Evolutionary conservation across 2,113 vertebrate species (phyloP).

Genomic region (Erythrocebus patas): DNA sequence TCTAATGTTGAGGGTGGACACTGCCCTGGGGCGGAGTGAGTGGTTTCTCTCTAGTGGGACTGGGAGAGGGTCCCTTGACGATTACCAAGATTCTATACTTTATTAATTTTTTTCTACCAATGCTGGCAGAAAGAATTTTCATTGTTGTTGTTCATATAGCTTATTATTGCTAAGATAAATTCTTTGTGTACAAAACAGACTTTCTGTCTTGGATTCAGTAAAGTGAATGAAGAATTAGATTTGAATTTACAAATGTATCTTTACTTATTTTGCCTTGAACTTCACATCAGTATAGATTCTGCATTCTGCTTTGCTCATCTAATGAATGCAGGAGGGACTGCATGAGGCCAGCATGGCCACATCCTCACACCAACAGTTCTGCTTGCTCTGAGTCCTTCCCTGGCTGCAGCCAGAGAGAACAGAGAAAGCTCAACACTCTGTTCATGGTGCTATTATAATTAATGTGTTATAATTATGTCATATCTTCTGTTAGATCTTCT

Average conservation of each 20-base stretch:
- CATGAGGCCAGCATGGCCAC: accelerated
- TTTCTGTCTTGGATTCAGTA: neutral
- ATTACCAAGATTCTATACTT: accelerated
- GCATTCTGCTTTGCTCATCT: neutral
- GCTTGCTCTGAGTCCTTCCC: neutral
- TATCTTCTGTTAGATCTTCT: neutral
- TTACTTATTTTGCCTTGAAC: neutral
- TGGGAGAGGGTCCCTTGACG: accelerated
- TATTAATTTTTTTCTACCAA: neutral
- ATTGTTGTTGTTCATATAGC: neutral
- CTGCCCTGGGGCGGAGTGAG: accelerated
- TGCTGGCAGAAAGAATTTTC: neutral
- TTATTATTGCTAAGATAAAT: neutral
- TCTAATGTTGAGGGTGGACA: neutral
- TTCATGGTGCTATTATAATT: neutral
- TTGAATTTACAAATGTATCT: neutral
- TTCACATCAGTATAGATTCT: neutral
- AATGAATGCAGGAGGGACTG: accelerated
- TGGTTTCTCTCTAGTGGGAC: too few relatives aligned
- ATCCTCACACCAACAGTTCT: neutral
- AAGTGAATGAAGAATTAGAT: neutral
- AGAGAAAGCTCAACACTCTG: neutral
- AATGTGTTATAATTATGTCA: neutral
- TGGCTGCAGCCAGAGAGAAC: neutral
- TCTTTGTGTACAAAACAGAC: neutral